A percentile compares a stretch with the other conserved stretches of the same genome.
These are phyloP conservation scores for Panulirus ornatus DNA, from an alignment of 1,140 invertebrate genomes.

Conservation along the genomic window DNA sequence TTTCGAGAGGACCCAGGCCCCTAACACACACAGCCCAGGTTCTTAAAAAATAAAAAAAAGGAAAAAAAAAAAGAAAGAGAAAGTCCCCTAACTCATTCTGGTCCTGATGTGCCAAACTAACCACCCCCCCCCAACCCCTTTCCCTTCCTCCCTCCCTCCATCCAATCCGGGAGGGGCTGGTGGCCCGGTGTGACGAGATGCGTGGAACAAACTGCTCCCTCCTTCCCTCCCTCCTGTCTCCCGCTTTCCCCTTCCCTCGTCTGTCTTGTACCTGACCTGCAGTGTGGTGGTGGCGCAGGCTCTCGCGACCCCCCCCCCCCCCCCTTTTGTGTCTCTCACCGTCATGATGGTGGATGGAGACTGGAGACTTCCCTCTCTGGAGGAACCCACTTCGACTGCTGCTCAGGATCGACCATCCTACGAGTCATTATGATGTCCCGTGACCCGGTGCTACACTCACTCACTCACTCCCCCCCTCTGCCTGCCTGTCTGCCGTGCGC, in stretches of 20 bases:
- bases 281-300: not conserved
- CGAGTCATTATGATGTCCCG: too few species aligned
- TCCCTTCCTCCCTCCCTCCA: not conserved
- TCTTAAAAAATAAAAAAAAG: not conserved
- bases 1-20: not conserved
- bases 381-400: too few species aligned
- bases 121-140: not conserved
- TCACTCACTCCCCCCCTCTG: not conserved
- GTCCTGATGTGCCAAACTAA: not conserved
- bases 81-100: not conserved
- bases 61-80: too few species aligned
- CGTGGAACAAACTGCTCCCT: not conserved
- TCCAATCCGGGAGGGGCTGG: not conserved
- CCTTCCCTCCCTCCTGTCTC: not conserved
- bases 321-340: not conserved
- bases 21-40: not conserved
- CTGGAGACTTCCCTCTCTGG: not conserved
- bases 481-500: too few species aligned
- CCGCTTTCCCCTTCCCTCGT: not conserved
- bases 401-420: too few species aligned
- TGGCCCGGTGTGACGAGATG: not conserved
- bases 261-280: not conserved
- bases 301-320: not conserved
- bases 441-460: too few species aligned
- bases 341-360: too few species aligned